These are phyloP conservation scores for Pammene fasciana DNA, from an alignment of 2,888 invertebrate genomes.

Conservation along the genomic window DNA sequence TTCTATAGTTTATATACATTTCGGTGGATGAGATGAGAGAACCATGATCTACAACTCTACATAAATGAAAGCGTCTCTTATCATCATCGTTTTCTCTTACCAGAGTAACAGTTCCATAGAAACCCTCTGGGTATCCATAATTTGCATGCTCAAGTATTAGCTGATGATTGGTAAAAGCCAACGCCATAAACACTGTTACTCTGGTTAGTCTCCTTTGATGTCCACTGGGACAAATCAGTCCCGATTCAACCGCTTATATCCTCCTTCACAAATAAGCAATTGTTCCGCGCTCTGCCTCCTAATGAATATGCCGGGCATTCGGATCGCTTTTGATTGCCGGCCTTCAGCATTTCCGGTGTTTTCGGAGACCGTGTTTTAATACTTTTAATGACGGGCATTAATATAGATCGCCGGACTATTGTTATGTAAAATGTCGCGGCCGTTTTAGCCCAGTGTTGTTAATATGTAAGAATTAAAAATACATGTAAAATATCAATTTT, in stretches of 20 bases:
- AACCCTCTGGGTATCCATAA: too few species aligned
- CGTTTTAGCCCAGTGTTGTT: neutral
- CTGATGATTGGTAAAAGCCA: too few species aligned
- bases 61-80: too few species aligned
- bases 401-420: conserved; percentile 5
- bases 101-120: too few species aligned
- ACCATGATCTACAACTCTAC: too few species aligned
- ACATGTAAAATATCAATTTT: too few species aligned
- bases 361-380: conserved; percentile 30
- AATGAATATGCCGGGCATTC: conserved; percentile 33
- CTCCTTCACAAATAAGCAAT: conserved; percentile 29
- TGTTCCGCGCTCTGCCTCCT: conserved; percentile 34
- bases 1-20: neutral
- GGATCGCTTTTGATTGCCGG: conserved; percentile 37
- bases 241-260: conserved; percentile 14
- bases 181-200: neutral
- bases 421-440: conserved; percentile 14
- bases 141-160: too few species aligned
- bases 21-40: too few species aligned
- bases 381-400: conserved; percentile 17
- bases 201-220: conserved; percentile 25
- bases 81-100: too few species aligned
- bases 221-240: conserved; percentile 17
- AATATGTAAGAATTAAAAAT: too few species aligned
- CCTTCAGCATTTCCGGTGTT: conserved; percentile 36